A percentile compares a stretch with the other conserved stretches of the same genome.
phyloP scores from a whole-genome alignment of 1,140 invertebrate species.

The Ceratina australensis region DNA sequence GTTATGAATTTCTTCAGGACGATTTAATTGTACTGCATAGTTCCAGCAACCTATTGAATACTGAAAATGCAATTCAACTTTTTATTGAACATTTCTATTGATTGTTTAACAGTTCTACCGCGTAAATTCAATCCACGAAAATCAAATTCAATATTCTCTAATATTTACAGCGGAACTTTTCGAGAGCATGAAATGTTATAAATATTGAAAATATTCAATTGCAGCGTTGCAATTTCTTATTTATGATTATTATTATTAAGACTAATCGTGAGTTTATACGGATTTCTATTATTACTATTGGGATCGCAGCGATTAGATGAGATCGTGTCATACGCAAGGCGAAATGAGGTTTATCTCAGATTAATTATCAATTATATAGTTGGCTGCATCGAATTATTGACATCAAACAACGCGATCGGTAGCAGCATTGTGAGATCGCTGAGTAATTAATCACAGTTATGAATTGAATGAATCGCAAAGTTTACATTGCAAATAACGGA shows the following conservation, averaged over 20 bases:
- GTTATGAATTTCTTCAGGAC: too few relatives aligned
- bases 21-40: too few relatives aligned
- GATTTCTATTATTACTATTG: neutral
- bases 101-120: neutral
- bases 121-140: conserved; percentile 5
- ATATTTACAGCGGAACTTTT: neutral
- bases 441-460: neutral
- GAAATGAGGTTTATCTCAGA: neutral
- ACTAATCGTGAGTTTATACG: too few relatives aligned
- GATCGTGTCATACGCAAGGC: neutral
- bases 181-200: neutral
- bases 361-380: conserved; percentile 3
- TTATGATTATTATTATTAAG: too few relatives aligned
- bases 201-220: neutral
- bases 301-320: neutral
- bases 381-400: conserved; percentile 3
- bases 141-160: neutral
- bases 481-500: too few relatives aligned
- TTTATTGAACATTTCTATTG: neutral
- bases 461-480: neutral
- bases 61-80: neutral
- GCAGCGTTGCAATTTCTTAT: too few relatives aligned
- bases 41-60: neutral
- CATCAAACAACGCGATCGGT: neutral
- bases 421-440: neutral